Percentiles rank a stretch among this genome's conserved stretches.
Conservation (phyloP, 2,888 invertebrate genomes). For the Coremacera marginata region DNA sequence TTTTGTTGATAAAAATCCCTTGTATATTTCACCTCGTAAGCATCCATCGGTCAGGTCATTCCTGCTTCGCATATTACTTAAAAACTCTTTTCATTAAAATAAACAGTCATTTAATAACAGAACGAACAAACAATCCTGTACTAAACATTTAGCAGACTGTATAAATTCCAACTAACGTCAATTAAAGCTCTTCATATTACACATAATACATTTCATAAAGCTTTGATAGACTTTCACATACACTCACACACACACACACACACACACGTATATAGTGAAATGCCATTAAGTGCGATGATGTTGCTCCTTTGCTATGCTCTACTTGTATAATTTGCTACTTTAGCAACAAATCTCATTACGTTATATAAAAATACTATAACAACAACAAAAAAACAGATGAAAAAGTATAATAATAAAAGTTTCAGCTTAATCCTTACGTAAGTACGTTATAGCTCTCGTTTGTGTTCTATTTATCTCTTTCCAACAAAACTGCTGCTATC, state of each 20-base stretch:
- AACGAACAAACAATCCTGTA: too few species aligned
- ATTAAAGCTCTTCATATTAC: too few species aligned
- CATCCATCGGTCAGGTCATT: too few species aligned
- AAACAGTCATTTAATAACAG: too few species aligned
- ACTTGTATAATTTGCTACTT: conserved; percentile 31
- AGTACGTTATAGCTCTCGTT: conserved; percentile 22
- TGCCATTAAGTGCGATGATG: not conserved
- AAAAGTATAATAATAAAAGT: conserved; percentile 29
- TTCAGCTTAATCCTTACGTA: conserved; percentile 35
- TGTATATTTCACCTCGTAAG: too few species aligned
- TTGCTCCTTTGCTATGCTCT: not conserved
- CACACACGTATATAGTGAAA: not conserved
- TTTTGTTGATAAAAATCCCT: too few species aligned
- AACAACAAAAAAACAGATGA: conserved; percentile 10
- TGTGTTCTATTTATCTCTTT: not conserved
- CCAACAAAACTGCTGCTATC: not conserved
- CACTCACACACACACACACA: too few species aligned
- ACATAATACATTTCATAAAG: conserved; percentile 26
- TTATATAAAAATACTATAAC: conserved; percentile 26
- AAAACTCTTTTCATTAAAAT: too few species aligned
- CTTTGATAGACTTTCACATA: too few species aligned
- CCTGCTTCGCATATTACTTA: too few species aligned
- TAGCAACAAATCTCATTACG: conserved; percentile 36
- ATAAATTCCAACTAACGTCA: too few species aligned
- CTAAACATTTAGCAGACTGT: too few species aligned